Base-by-base conservation (phyloP, 1,140 invertebrate genomes). In the Scaptodrosophila lebanonensis region DNA sequence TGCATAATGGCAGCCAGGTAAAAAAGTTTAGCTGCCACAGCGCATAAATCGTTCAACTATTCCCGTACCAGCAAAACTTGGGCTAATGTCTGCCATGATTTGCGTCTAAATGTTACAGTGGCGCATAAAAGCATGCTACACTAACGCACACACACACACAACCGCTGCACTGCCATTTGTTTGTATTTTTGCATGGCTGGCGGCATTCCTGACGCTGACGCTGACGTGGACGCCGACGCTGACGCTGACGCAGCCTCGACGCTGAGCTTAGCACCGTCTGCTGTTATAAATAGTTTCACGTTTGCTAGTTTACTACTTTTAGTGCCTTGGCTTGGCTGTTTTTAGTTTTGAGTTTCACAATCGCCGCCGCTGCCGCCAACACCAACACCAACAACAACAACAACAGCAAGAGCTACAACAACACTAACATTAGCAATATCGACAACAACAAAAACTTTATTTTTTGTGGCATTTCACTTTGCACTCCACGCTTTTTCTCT, bases 81-180 rank as follows among this genome's bases (percentile, higher is more conserved):
- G 69, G 75, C 75, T 79, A 79, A 79, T 79, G 75, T 82, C 75
- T 72, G 75, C 69, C 70, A 82, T 82, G 75, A 82, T 82, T 82
- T 82, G 69, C 69, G 66, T 75, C 75, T 82, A 82, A 82, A 75
- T 82, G 69, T 70, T 82, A 65, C 65, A 79, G 82, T 45, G 45
- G 65, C 75, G 75, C 69, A 82, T 82, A 70, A 53, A 70, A 75
- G 61, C 66, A 79, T 82, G 75, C 73, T 82, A 62, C 25, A 54
- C 40, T 59, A 58, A 48, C n/a, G n/a, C n/a, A n/a, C n/a, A n/a
- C n/a, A n/a, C n/a, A n/a, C n/a, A n/a, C n/a, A n/a, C n/a, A n/a
- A n/a, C n/a, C n/a, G n/a, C n/a, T n/a, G 22, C 12, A n/a, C 20
- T 2, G 4, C 42, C 2, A 6, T 25, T 18, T 44, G 18, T 44